Percentiles rank a stretch among this genome's conserved stretches.
phyloP scores from a whole-genome alignment of 1,140 invertebrate genomes.

The Aphaenogaster ashmeadi region DNA sequence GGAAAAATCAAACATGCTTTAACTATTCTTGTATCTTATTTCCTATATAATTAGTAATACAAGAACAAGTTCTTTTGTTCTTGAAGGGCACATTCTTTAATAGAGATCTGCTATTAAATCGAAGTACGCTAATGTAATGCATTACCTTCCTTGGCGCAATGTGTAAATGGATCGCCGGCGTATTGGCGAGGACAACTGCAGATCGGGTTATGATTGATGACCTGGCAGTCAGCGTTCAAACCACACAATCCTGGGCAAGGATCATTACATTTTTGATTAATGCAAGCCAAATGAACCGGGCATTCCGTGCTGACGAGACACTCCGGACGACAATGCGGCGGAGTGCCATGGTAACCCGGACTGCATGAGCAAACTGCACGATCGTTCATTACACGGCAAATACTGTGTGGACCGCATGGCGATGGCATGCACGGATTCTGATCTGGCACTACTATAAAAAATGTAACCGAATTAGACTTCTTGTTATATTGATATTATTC shows the following conservation, averaged over 20 bases:
- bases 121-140: neutral
- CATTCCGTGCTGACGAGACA: constrained; percentile 94
- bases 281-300: constrained; percentile 91
- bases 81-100: neutral
- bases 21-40: neutral
- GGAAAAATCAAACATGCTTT: neutral
- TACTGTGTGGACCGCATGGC: constrained; percentile 93
- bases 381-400: constrained; percentile 91
- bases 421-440: constrained; percentile 92
- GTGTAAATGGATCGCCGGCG: constrained; percentile 94
- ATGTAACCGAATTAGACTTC: neutral
- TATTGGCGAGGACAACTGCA: constrained; percentile 93
- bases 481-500: constrained; percentile 12
- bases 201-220: constrained; percentile 94
- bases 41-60: neutral
- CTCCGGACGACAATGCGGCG: constrained; percentile 93
- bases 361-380: constrained; percentile 93
- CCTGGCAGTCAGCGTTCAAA: constrained; percentile 92
- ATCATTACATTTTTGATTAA: constrained; percentile 93
- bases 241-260: constrained; percentile 94
- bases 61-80: neutral
- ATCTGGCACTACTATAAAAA: constrained; percentile 84
- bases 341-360: constrained; percentile 91
- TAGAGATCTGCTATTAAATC: neutral
- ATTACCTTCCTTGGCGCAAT: constrained; percentile 91